Evolutionary conservation across 2,113 vertebrate genomes (phyloP).

Genomic region (Mesembrinibis cayennensis): DNA sequence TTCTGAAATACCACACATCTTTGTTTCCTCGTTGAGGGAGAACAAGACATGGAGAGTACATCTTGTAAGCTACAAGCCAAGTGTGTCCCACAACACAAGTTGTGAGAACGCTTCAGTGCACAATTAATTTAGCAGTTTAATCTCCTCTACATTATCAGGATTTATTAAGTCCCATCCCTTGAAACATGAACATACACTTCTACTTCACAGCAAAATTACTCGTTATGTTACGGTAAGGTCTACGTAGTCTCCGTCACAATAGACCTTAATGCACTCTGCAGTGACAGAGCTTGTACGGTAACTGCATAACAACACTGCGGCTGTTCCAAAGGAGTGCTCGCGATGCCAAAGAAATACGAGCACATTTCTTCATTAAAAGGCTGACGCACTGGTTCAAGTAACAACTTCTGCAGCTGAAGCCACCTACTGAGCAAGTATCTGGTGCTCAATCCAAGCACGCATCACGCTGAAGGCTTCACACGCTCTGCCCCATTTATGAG

Average conservation of each 20-base stretch:
- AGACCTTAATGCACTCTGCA: not conserved
- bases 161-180: not conserved
- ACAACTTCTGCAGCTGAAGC: not conserved
- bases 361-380: not conserved
- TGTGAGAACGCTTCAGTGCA: not conserved
- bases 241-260: not conserved
- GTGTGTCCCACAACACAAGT: not conserved
- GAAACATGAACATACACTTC: not conserved
- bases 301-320: not conserved
- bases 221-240: not conserved
- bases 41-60: not conserved
- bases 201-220: not conserved
- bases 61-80: constrained; percentile 8
- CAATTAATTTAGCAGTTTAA: not conserved
- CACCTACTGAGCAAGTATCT: not conserved
- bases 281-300: not conserved
- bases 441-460: not conserved
- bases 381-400: not conserved
- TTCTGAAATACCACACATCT: constrained; percentile 31
- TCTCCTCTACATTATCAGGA: not conserved
- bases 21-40: not conserved
- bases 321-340: not conserved
- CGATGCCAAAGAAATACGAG: not conserved
- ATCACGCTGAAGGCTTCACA: not conserved
- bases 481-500: not conserved